Evolutionary conservation across 1,140 invertebrate genomes (phyloP), one percentile per base, ranked within the genome.

Genomic region (Apis florea): DNA sequence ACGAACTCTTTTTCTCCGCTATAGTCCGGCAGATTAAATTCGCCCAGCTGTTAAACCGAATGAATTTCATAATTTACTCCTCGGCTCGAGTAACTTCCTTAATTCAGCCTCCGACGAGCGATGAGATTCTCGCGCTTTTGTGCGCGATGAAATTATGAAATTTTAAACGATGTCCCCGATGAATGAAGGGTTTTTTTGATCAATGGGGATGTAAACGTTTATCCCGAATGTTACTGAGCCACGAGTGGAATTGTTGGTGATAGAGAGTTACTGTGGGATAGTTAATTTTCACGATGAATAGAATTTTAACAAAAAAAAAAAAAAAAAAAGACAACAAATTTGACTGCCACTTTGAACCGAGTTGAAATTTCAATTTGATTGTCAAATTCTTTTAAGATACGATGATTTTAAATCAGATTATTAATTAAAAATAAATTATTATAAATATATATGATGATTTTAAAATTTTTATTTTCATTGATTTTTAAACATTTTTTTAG

Each of bases 21-120:
- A 31, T 15, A 40, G 5, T 40, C 31, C 5, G 17, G 17, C 31
- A 56, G 71, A 73, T 73, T 61, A 61, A 73, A 73, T 9, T 40
- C 71, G 19, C 21, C 1, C 71, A 61, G 13, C 71, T 59, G 71
- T 61, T 47, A 21, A n/a, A 56, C 54, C 31, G 40, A 74, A 61
- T 40, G 40, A 74, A 74, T 61, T 74, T 61, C 56, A 51, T 63
- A 40, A 49, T 61, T 74, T n/a, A 17, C 40, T 17, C 13, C n/a
- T 21, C 11, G 19, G 17, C 17, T 58, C 71, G 58, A 19, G 10
- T 49, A 61, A 49, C 72, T 63, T 63, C 40, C 72, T 63, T 63
- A 51, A 74, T 74, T 63, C 19, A 26, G 58, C 21, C 24, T 19
- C 21, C 40, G 51, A 53, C 15, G 13, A 1, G 40, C 24, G 26